Evolutionary conservation across 2,888 invertebrate genomes (phyloP).

Genomic region (Tenthredo notha): DNA sequence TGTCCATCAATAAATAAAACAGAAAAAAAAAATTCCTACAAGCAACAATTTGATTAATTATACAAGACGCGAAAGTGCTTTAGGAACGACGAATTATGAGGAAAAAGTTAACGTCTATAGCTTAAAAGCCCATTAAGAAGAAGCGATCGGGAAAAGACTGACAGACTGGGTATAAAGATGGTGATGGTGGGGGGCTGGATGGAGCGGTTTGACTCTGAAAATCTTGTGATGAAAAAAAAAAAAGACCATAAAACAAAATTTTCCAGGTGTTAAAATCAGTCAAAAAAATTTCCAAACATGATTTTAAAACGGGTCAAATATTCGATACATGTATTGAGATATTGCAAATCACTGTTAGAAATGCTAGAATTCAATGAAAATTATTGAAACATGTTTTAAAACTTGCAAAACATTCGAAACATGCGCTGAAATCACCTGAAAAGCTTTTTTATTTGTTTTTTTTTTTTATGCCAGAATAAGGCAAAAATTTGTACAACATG

Average conservation of each 20-base stretch:
- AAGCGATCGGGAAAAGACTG: constrained; percentile 3
- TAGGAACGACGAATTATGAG: not conserved
- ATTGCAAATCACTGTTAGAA: too few relatives aligned
- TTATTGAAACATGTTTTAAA: too few relatives aligned
- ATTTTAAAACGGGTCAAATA: not conserved
- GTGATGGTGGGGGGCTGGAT: not conserved
- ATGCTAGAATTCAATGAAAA: too few relatives aligned
- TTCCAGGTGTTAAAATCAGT: not conserved
- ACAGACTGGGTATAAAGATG: not conserved
- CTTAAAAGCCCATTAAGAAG: constrained; percentile 26
- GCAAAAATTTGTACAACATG: not conserved
- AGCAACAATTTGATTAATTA: constrained; percentile 9
- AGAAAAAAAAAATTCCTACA: not conserved
- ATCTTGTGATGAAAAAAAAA: not conserved
- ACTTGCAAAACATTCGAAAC: not conserved
- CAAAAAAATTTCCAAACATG: not conserved
- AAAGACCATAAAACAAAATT: not conserved
- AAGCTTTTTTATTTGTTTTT: too few relatives aligned
- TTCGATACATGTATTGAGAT: not conserved
- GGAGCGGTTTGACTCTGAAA: not conserved
- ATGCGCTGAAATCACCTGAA: not conserved
- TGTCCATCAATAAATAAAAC: too few relatives aligned
- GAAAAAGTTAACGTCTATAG: constrained; percentile 7
- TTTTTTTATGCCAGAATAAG: not conserved
- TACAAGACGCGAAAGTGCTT: constrained; percentile 6